Evolutionary conservation across 2,113 vertebrate genomes (phyloP), one percentile per base, ranked within the genome.

Genomic region (Aptenodytes patagonicus): DNA sequence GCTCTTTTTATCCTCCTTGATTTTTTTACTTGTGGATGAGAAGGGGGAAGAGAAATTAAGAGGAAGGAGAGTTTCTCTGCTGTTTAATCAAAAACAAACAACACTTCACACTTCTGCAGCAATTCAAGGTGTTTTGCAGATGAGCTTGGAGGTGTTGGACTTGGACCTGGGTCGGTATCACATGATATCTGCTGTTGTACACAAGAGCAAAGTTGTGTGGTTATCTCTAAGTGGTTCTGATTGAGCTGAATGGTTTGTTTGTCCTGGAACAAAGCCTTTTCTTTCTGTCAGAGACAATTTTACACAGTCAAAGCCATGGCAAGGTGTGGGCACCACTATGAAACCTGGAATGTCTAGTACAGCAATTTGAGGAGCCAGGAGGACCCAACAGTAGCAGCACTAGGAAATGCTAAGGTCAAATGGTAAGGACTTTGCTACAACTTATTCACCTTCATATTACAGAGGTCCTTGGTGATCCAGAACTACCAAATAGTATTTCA

Each of bases 1-100:
- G 92, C 72, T 95, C 96, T 96, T 95, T 93, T 97, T 80, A 89
- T 92, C 76, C 60, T 86, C 55, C 58, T 90, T 60, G 62, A 40
- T 57, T 66, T 68, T 94, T 83, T 92, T 31, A 31, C 62, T 83
- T 89, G n/a, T 68, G 70, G 36, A 83, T 89, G 47, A 80, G 66
- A 76, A 89, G 44, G 38, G 26, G 58, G 25, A 79, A 72, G 42
- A 64, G 87, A 88, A 94, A 84, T 38, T 1, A 90, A 71, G 78
- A 66, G 72, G 38, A 89, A 16, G 15, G 69, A 55, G n/a, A 62
- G 3, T 62, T 95, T 58, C 17, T 80, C 38, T 81, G n/a, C 47
- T 88, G 14, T 77, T 94, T 88, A 66, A 49, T 58, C 6, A 51
- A 70, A 95, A 93, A 6, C 24, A 91, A 91, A 80, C 24, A 86